Percentiles rank a stretch among this genome's conserved stretches.
Conservation (phyloP, 2,888 invertebrate genomes). For the Andrena marginata region DNA sequence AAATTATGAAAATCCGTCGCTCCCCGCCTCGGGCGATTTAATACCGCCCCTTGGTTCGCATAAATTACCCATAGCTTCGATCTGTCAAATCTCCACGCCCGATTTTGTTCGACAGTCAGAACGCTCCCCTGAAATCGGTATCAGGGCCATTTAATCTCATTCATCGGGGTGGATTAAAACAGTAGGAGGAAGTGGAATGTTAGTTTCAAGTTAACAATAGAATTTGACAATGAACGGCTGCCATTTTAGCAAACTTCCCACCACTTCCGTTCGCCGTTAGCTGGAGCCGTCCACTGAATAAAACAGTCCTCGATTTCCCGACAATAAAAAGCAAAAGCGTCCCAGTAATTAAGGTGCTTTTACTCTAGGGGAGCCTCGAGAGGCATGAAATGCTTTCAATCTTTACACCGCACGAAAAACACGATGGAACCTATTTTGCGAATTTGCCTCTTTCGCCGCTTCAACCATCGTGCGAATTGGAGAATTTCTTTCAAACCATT, state of each 20-base stretch:
- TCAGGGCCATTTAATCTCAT: not conserved
- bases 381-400: not conserved
- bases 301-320: not conserved
- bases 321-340: not conserved
- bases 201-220: conserved; percentile 5
- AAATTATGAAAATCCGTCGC: conserved; percentile 28
- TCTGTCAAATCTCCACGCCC: conserved; percentile 9
- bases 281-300: not conserved
- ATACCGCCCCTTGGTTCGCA: not conserved
- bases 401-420: not conserved
- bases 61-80: conserved; percentile 14
- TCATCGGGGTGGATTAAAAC: not conserved
- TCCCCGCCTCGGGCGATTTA: not conserved
- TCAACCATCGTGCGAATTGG: no score
- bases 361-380: not conserved
- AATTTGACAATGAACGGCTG: not conserved
- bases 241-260: not conserved
- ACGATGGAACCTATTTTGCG: conserved; percentile 6
- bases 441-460: not conserved
- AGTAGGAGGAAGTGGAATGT: not conserved
- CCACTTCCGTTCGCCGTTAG: not conserved
- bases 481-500: not conserved
- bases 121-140: no score
- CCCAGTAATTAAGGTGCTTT: conserved; percentile 13
- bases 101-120: not conserved